A percentile compares a stretch with the other conserved stretches of the same genome.
phyloP scores from a whole-genome alignment of 2,113 vertebrate genomes.

The Stomatorhinus ivindoensis region DNA sequence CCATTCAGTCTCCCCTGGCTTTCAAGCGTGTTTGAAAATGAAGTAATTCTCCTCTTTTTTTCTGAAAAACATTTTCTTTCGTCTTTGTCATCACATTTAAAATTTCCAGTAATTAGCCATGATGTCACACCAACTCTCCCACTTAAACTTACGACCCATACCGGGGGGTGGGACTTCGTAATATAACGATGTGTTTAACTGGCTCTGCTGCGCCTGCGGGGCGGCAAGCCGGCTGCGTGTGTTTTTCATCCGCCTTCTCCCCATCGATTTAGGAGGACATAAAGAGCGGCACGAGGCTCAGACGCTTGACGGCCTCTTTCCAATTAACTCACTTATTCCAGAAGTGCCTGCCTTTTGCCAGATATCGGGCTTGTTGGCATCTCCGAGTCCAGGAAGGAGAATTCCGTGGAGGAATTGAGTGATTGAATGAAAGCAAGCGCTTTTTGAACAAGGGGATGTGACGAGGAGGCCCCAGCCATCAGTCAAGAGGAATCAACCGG shows the following conservation, averaged over 20 bases:
- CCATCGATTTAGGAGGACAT: neutral
- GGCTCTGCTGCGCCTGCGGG: neutral
- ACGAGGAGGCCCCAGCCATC: neutral
- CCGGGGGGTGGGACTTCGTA: neutral
- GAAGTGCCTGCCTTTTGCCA: neutral
- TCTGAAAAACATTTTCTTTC: neutral
- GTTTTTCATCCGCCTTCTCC: neutral
- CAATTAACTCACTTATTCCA: neutral
- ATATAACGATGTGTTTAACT: neutral
- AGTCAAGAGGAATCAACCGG: neutral
- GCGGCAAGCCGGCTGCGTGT: neutral
- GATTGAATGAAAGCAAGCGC: neutral
- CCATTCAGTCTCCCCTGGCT: neutral
- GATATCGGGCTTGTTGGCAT: neutral
- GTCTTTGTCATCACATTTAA: neutral
- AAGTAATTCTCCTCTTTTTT: neutral
- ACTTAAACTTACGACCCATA: constrained; percentile 17
- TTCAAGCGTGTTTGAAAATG: neutral
- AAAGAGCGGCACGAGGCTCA: neutral
- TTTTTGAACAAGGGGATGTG: neutral
- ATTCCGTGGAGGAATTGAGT: neutral
- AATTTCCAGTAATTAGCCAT: constrained; percentile 9
- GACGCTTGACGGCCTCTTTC: neutral
- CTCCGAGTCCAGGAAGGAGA: too few relatives aligned
- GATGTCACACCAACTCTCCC: constrained; percentile 14